Base-by-base conservation (phyloP, 1,140 invertebrate genomes). In the Trichogramma pretiosum region DNA sequence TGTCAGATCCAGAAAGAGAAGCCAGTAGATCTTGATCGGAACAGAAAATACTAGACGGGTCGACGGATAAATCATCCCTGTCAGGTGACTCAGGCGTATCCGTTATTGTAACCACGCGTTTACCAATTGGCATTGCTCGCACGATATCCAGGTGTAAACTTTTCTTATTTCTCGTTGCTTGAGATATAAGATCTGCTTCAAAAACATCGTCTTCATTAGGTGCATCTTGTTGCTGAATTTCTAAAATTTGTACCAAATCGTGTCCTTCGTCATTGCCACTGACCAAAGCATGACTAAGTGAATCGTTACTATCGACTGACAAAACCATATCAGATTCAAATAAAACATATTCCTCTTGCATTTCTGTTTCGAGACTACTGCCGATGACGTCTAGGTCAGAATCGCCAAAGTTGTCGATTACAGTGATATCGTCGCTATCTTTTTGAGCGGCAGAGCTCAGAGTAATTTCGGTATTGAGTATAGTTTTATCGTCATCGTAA, bases 281-380 rank as follows among this genome's bases (percentile, higher is more conserved):
- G 2, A 68, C 67, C 5, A 72, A 39, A n/a, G 67, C 67, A 22
- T 71, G 62, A 7, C 65, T 65, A 4, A 79, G 66, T n/a, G 77
- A 77, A 56, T 79, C 77, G 41, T 79, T 76, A 23, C 76, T 76
- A 16, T 78, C 74, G 0, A 74, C 70, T 1, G 78, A 72, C 11
- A 77, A 60, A 1, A 79, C 75, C 59, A 76, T 74, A 46, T 77
- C 78, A 1, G 73, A 70, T 7, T 78, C 74, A 55, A 81, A 83
- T 2, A 83, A 56, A 9, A 81, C 70, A 53, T 78, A 83, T 48
- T 81, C 77, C 33, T 77, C 75, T 9, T 70, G 63, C 54, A 75
- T 75, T 40, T 79, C 76, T 1, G 74, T 61, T 44, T 80, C 80
- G 9, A 79, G 62, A 8, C 76, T 76, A 28, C 76, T 77, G 0